Conservation (phyloP, 2,797 vertebrate genomes). For the Octomys mimax region DNA sequence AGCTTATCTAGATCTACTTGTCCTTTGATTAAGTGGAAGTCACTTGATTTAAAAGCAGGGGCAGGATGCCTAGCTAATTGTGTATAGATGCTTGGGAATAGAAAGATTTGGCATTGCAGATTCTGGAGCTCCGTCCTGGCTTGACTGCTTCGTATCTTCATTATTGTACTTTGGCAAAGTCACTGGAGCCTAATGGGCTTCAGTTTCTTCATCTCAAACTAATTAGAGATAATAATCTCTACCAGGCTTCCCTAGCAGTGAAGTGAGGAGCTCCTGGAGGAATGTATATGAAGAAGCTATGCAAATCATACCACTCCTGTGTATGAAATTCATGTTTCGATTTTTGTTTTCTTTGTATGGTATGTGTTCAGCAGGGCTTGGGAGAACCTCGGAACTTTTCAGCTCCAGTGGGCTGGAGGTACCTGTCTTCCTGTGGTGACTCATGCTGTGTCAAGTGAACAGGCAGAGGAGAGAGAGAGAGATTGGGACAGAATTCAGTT, state of each 20-base stretch:
- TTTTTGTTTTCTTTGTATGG: neutral
- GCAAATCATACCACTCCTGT: neutral
- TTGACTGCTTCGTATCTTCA: neutral
- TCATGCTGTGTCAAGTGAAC: neutral
- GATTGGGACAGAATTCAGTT: neutral
- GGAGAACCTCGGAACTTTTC: neutral
- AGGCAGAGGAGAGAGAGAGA: neutral
- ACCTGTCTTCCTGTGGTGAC: neutral
- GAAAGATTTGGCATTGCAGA: neutral
- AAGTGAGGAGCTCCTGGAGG: neutral
- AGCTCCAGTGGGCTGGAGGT: neutral
- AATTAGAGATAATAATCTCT: neutral
- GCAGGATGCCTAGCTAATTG: neutral
- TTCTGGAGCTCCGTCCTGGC: neutral
- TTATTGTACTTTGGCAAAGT: neutral
- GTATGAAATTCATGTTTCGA: neutral
- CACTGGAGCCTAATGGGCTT: neutral
- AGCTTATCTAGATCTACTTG: neutral
- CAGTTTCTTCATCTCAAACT: neutral
- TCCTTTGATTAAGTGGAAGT: neutral
- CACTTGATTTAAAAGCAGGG: neutral
- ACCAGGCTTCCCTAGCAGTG: too few species aligned
- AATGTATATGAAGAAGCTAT: neutral
- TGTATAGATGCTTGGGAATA: neutral
- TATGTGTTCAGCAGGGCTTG: neutral